Base-by-base conservation (phyloP, 1,140 invertebrate genomes). In the Pseudomyrmex pallidus region DNA sequence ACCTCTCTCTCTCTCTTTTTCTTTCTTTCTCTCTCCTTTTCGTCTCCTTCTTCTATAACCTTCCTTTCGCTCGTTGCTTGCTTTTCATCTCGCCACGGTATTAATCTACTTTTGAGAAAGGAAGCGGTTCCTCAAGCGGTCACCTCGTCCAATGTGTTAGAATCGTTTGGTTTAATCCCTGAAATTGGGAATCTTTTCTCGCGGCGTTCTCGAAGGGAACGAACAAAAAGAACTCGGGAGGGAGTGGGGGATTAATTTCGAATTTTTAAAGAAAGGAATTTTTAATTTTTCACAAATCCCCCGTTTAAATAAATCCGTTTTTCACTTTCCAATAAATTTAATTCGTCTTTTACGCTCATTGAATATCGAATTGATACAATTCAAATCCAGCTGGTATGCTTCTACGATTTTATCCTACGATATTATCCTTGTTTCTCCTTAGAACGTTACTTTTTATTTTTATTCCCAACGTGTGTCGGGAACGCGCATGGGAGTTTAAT, bases 51-150 rank as follows among this genome's bases (percentile, higher is more conserved):
- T 44, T 46, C 50, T 9, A 50, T 20, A 48, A 15, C 17, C 25
- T 44, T 66, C 10, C 83, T 48, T 57, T 73, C 61, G 17, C 74
- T 63, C 68, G 35, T 35, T 84, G 74, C 77, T 91, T 74, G 87
- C 90, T 91, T 90, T 91, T 89, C 90, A 89, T 80, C 88, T 80
- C 88, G 85, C 76, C 78, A 52, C 80, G 50, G 66, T 84, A 83
- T 90, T 88, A 86, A 84, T 86, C 76, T 85, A 35, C 54, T 74
- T 74, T 84, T 50, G 48, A 85, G 70, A 74, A 83, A 85, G 57
- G 63, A 52, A 52, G 46, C 52, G 0, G 25, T 22, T 25, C 44
- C 48, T 5, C 57, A 7, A 35, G 13, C 22, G 5, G 17, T 52
- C 22, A 20, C 57, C 46, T 52, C 59, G 25, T 25, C 54, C 54